phyloP scores from a whole-genome alignment of 2,888 invertebrate species.

The Thecophora atra region DNA sequence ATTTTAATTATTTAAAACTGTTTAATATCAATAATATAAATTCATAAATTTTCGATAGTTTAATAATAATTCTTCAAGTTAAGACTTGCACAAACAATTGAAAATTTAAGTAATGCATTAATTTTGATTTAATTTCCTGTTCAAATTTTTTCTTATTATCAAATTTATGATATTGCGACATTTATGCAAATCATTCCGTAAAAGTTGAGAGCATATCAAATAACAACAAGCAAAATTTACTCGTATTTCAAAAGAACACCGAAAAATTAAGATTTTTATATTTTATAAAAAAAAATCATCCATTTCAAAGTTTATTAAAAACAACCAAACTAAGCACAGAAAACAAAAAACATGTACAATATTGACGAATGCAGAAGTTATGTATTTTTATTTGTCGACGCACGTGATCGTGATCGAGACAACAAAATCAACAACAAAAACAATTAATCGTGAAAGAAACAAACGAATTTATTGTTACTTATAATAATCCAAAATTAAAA shows the following conservation, averaged over 20 bases:
- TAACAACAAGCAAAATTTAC: neutral
- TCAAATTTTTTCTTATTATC: too few relatives aligned
- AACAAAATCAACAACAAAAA: neutral
- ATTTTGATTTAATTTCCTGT: too few relatives aligned
- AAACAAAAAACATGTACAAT: neutral
- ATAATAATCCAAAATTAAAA: neutral
- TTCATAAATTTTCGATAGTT: too few relatives aligned
- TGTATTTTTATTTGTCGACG: constrained; percentile 26
- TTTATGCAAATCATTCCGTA: constrained; percentile 32
- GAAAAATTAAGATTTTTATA: neutral
- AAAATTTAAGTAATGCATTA: too few relatives aligned
- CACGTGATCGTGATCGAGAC: constrained; percentile 19
- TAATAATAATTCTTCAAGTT: too few relatives aligned
- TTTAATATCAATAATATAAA: too few relatives aligned
- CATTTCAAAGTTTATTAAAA: constrained; percentile 5
- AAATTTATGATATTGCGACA: neutral
- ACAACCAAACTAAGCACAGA: neutral
- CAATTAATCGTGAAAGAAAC: neutral
- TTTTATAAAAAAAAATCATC: constrained; percentile 21
- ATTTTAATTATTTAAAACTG: too few relatives aligned
- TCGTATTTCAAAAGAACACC: neutral
- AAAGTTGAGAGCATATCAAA: neutral
- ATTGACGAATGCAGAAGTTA: constrained; percentile 26
- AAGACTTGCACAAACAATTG: too few relatives aligned
- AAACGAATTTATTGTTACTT: neutral